Evolutionary conservation across 2,797 vertebrate genomes (phyloP).

Genomic region (Chloroceryle amazona): DNA sequence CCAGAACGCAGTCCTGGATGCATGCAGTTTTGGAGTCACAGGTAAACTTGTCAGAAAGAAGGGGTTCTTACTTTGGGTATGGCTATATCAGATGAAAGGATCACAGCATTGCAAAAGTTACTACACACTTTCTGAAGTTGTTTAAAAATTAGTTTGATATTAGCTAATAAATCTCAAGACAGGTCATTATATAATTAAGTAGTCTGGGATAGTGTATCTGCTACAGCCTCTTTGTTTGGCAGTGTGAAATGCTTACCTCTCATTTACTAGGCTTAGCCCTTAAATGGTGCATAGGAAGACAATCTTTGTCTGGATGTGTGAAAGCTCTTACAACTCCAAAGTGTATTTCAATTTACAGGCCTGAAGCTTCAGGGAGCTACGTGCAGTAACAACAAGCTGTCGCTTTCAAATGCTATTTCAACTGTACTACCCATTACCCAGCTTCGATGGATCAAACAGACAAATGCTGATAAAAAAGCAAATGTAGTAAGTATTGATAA

Average conservation of each 20-base stretch:
- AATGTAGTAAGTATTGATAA: constrained; percentile 85
- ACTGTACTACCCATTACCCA: constrained; percentile 95
- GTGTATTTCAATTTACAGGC: constrained; percentile 71
- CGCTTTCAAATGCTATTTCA: constrained; percentile 93
- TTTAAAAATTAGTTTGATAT: background rate
- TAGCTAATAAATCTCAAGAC: background rate
- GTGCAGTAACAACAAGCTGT: constrained; percentile 95
- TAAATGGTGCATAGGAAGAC: background rate
- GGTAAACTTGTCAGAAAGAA: constrained; percentile 77
- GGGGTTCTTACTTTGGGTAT: background rate
- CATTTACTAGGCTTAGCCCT: background rate
- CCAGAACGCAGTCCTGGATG: constrained; percentile 90
- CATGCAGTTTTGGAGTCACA: constrained; percentile 98
- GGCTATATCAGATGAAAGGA: background rate
- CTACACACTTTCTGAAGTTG: background rate
- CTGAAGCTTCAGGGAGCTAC: constrained; percentile 96
- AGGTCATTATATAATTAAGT: background rate
- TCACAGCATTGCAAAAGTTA: background rate
- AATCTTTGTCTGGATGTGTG: background rate
- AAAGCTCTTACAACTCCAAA: background rate
- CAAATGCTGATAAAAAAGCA: constrained; percentile 89
- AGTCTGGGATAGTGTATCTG: background rate
- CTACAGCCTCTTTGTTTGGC: background rate
- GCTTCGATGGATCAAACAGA: constrained; percentile 95
- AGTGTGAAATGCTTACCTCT: background rate